Evolutionary conservation across 1,140 invertebrate species (phyloP).

Genomic region (Cotesia chilonis): DNA sequence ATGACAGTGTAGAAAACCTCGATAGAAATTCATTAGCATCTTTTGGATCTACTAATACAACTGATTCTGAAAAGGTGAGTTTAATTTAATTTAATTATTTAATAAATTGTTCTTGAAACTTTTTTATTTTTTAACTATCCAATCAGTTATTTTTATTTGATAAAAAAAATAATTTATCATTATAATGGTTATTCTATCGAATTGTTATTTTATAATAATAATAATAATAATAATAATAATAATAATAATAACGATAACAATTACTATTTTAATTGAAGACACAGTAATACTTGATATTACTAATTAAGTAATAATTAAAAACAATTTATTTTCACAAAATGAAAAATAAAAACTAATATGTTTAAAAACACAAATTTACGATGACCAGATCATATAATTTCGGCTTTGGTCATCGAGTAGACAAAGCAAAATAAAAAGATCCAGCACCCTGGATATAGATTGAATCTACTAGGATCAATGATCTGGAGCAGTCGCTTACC

Average conservation of each 20-base stretch:
- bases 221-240: too few species aligned
- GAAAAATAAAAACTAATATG: background rate
- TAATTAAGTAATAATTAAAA: too few species aligned
- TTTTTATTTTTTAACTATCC: background rate
- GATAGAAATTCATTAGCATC: constrained; percentile 91
- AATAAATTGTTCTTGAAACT: constrained; percentile 20
- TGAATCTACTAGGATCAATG: constrained; percentile 34
- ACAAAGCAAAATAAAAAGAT: constrained; percentile 11
- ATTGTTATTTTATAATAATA: too few species aligned
- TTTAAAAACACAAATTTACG: background rate
- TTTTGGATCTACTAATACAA: constrained; percentile 94
- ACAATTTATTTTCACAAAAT: constrained; percentile 11
- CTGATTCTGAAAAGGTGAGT: constrained; percentile 92
- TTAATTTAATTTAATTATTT: constrained; percentile 4
- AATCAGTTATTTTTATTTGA: too few species aligned
- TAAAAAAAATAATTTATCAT: too few species aligned
- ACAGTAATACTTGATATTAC: too few species aligned
- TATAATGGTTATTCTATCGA: too few species aligned
- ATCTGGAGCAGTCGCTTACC: constrained; percentile 36
- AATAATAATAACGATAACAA: too few species aligned
- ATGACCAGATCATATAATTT: background rate
- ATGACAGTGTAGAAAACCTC: constrained; percentile 82
- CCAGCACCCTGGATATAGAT: constrained; percentile 21
- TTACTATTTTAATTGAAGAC: too few species aligned
- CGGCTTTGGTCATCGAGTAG: background rate